phyloP scores from a whole-genome alignment of 2,888 invertebrate genomes.

The Ectobius pallidus region DNA sequence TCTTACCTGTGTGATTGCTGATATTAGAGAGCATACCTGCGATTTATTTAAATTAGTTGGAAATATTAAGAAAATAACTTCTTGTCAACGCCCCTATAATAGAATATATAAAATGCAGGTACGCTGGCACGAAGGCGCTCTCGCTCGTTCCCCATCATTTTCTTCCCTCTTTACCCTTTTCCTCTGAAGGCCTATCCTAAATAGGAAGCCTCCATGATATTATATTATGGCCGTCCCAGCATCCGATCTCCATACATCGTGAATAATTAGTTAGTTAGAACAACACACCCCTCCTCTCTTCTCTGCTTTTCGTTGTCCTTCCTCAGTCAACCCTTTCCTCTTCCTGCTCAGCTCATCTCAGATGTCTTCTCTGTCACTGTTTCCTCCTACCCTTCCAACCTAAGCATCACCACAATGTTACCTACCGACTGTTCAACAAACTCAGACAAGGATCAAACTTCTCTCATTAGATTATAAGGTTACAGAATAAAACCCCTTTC shows the following conservation, averaged over 20 bases:
- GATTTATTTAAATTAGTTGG: no score
- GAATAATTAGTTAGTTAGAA: slow-evolving; percentile 41
- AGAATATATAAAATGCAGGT: neutral
- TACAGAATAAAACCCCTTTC: no score
- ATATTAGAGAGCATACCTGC: no score
- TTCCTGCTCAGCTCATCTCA: neutral
- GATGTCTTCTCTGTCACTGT: neutral
- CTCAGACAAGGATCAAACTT: no score
- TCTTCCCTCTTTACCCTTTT: slow-evolving; percentile 14
- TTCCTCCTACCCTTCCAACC: neutral
- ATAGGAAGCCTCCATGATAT: slow-evolving; percentile 20
- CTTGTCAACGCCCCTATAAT: slow-evolving; percentile 23
- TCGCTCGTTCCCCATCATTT: neutral
- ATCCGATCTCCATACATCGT: slow-evolving; percentile 25
- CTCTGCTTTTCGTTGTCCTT: slow-evolving; percentile 3
- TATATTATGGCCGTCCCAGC: slow-evolving; percentile 18
- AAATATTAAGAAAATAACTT: neutral
- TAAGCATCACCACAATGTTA: no score
- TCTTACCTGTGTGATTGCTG: no score
- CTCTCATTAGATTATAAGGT: no score
- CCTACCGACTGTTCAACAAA: no score
- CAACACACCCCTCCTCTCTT: slow-evolving; percentile 31
- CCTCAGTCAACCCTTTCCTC: slow-evolving; percentile 3
- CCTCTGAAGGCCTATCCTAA: slow-evolving; percentile 1
- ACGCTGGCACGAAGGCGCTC: slow-evolving; percentile 19